phyloP scores from a whole-genome alignment of 2,888 invertebrate genomes.

The Microdon myrmicae region DNA sequence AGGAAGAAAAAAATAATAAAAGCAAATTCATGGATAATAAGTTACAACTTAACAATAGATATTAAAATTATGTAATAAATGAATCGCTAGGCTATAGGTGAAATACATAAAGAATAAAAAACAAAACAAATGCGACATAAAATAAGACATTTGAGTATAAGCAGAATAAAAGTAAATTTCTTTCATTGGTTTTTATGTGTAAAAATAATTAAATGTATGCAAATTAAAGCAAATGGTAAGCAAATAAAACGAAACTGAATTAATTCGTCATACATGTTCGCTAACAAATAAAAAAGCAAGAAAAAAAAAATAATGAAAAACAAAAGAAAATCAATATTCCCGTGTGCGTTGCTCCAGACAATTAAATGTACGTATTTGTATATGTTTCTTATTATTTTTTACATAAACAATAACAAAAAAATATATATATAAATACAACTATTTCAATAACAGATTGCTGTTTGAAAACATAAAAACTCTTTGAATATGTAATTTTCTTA shows the following conservation, averaged over 20 bases:
- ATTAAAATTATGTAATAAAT: slow-evolving; percentile 50
- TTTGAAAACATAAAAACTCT: no score
- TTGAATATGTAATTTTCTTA: no score
- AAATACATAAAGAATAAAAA: no score
- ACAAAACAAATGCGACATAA: slow-evolving; percentile 29
- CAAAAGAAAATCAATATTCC: slow-evolving; percentile 39
- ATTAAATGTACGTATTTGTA: slow-evolving; percentile 39
- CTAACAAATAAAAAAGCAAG: slow-evolving; percentile 26
- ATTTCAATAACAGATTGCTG: no score
- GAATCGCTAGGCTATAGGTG: slow-evolving; percentile 39
- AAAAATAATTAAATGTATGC: slow-evolving; percentile 16
- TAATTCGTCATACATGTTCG: slow-evolving; percentile 53
- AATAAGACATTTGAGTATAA: slow-evolving; percentile 13
- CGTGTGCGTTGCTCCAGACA: slow-evolving; percentile 34
- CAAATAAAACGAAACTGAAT: slow-evolving; percentile 52
- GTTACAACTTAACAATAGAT: slow-evolving; percentile 50
- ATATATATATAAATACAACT: background rate
- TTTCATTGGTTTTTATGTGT: slow-evolving; percentile 47
- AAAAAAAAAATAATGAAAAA: slow-evolving; percentile 53
- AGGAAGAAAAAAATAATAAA: slow-evolving; percentile 25
- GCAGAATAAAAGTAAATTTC: slow-evolving; percentile 21
- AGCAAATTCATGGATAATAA: slow-evolving; percentile 48
- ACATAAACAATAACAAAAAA: slow-evolving; percentile 1
- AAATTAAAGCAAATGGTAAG: slow-evolving; percentile 18
- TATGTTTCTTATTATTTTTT: slow-evolving; percentile 27